A percentile compares a stretch with the other conserved stretches of the same genome.
phyloP scores from a whole-genome alignment of 2,888 invertebrate genomes.

The Drosophila setosimentum region DNA sequence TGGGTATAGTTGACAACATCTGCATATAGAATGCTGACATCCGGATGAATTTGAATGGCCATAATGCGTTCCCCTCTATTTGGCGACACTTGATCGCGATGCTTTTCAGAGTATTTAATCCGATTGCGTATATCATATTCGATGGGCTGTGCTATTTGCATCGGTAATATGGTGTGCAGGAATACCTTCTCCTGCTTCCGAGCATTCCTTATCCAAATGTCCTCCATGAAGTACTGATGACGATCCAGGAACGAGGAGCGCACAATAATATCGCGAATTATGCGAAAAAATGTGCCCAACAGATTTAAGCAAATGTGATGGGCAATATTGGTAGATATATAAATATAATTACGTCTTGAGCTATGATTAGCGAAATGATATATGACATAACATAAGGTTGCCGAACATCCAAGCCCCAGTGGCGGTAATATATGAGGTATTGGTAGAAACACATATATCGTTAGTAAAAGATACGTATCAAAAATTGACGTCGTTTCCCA shows the following conservation, averaged over 20 bases:
- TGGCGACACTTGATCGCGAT: rapidly evolving
- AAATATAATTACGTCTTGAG: not conserved
- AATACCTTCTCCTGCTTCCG: conserved; percentile 83
- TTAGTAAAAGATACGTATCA: conserved; percentile 46
- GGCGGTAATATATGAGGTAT: conserved; percentile 38
- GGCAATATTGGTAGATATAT: conserved; percentile 30
- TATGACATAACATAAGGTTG: conserved; percentile 15
- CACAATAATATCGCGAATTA: conserved; percentile 52
- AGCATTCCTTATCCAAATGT: conserved; percentile 43
- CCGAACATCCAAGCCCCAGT: conserved; percentile 20
- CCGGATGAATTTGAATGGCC: conserved; percentile 93
- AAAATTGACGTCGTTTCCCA: conserved; percentile 43
- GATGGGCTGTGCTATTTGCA: conserved; percentile 90
- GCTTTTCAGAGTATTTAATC: conserved; percentile 74
- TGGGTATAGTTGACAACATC: conserved; percentile 96
- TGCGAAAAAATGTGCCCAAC: conserved; percentile 56
- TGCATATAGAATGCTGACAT: conserved; percentile 95
- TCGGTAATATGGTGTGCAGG: conserved; percentile 93
- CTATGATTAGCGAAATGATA: conserved; percentile 13
- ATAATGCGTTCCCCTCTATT: conserved; percentile 34
- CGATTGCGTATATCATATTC: conserved; percentile 87
- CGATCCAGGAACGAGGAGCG: conserved; percentile 66
- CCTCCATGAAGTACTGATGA: conserved; percentile 59
- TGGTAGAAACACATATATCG: conserved; percentile 62
- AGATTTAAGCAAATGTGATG: conserved; percentile 48